These are phyloP conservation scores for Etia nguti DNA, from an alignment of 2,113 vertebrate species.

Conservation along the genomic window DNA sequence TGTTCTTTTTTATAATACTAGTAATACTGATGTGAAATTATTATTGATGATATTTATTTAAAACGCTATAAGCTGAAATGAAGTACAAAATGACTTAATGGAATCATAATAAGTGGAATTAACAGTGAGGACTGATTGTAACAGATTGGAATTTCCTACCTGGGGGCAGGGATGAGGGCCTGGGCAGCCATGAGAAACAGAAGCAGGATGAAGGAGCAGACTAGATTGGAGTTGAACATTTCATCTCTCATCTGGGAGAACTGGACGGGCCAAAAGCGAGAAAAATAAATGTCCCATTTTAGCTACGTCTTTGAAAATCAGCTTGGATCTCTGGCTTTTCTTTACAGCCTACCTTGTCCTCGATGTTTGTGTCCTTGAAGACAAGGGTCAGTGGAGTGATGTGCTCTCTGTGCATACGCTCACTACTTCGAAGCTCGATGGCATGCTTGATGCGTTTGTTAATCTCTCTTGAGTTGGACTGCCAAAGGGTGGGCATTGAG, in stretches of 20 bases:
- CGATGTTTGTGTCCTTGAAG: slow-evolving; percentile 73
- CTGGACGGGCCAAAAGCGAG: slow-evolving; percentile 54
- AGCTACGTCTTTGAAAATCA: not conserved
- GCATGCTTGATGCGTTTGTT: slow-evolving; percentile 73
- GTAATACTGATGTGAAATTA: not conserved
- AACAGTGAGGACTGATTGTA: not conserved
- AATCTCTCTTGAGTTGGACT: slow-evolving; percentile 63
- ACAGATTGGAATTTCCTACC: slow-evolving; percentile 43
- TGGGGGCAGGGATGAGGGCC: slow-evolving; percentile 86
- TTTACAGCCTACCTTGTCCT: slow-evolving; percentile 60
- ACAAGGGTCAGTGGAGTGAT: slow-evolving; percentile 66
- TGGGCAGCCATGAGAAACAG: slow-evolving; percentile 90
- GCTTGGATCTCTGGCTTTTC: not conserved
- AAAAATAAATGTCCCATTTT: not conserved
- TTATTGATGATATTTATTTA: not conserved
- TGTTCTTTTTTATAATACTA: not conserved
- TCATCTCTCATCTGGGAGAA: slow-evolving; percentile 98
- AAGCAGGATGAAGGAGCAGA: slow-evolving; percentile 92
- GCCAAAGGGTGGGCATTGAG: slow-evolving; percentile 55
- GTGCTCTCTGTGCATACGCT: slow-evolving; percentile 70
- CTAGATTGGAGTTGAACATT: slow-evolving; percentile 97
- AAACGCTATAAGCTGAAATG: rapidly evolving
- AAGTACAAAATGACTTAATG: not conserved
- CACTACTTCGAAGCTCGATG: slow-evolving; percentile 70
- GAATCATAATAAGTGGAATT: not conserved